Evolutionary conservation across 1,140 invertebrate genomes (phyloP).

Genomic region (Cydia amplana): DNA sequence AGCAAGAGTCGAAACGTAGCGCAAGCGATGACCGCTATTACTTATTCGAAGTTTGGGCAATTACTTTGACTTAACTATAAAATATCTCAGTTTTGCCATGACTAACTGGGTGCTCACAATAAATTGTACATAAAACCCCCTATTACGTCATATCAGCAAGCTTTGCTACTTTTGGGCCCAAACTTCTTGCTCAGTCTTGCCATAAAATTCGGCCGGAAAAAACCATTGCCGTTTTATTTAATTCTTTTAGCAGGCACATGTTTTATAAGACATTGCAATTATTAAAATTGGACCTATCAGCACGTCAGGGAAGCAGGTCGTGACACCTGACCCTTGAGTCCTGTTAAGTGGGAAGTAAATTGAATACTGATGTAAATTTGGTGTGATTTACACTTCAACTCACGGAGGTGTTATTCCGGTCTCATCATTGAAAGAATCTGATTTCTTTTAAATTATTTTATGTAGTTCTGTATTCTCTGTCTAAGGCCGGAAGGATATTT

Average conservation of each 20-base stretch:
- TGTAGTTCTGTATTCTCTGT: not conserved
- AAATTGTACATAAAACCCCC: too few species aligned
- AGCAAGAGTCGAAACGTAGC: too few species aligned
- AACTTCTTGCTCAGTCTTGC: too few species aligned
- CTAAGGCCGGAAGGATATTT: not conserved
- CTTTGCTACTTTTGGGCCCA: too few species aligned
- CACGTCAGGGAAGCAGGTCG: conserved; percentile 7
- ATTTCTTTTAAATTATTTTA: not conserved
- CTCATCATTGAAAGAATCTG: not conserved
- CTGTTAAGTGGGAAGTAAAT: conserved; percentile 33
- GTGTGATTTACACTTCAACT: conserved; percentile 20
- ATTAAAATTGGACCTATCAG: conserved; percentile 9
- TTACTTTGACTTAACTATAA: too few species aligned
- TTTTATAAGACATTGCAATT: not conserved
- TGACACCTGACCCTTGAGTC: conserved; percentile 21
- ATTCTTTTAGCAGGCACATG: not conserved
- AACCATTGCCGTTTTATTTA: not conserved
- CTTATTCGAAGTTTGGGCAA: too few species aligned
- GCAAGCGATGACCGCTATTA: too few species aligned
- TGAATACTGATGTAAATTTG: conserved; percentile 23
- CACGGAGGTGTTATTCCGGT: not conserved
- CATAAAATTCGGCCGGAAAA: not conserved
- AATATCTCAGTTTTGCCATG: too few species aligned
- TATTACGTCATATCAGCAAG: too few species aligned
- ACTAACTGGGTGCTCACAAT: too few species aligned